These are phyloP conservation scores for Percopsis omiscomaycus DNA, from an alignment of 2,797 vertebrate genomes.

Conservation along the genomic window DNA sequence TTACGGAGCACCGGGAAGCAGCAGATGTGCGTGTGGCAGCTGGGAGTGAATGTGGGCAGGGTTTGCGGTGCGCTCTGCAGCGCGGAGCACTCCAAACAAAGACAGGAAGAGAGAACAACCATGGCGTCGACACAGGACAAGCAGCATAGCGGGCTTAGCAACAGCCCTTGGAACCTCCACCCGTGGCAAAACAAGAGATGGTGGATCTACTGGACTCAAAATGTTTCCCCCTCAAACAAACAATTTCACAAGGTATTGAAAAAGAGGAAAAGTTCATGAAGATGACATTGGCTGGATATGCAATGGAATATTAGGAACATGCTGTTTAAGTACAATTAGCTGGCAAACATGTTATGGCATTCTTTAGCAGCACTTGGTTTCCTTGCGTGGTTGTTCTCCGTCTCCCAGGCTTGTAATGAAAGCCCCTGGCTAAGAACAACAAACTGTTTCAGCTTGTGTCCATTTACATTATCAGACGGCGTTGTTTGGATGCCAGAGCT, in stretches of 20 bases:
- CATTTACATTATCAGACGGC: slow-evolving; percentile 25
- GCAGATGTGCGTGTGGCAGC: slow-evolving; percentile 29
- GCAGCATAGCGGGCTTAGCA: slow-evolving; percentile 1
- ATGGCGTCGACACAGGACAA: slow-evolving; percentile 21
- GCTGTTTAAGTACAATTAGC: not conserved
- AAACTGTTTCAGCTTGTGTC: slow-evolving; percentile 16
- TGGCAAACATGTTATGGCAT: slow-evolving; percentile 4
- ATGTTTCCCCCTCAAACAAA: no score
- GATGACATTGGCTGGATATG: no score
- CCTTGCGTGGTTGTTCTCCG: not conserved
- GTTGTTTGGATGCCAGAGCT: slow-evolving; percentile 26
- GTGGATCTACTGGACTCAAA: no score
- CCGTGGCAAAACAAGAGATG: slow-evolving; percentile 10
- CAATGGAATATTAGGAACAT: no score
- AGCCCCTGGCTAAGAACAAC: slow-evolving; percentile 15
- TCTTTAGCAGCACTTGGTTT: slow-evolving; percentile 10
- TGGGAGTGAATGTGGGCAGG: slow-evolving; percentile 24
- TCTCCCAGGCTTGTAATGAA: not conserved
- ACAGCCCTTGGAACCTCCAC: not conserved
- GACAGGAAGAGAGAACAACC: slow-evolving; percentile 29
- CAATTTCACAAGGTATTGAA: no score
- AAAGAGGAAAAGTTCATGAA: no score
- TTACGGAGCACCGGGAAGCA: slow-evolving; percentile 16
- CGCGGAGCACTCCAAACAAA: slow-evolving; percentile 14
- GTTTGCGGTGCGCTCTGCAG: slow-evolving; percentile 17